Evolutionary conservation across 1,140 invertebrate genomes (phyloP), one percentile per base, ranked within the genome.

Genomic region (Trichonephila clavipes): DNA sequence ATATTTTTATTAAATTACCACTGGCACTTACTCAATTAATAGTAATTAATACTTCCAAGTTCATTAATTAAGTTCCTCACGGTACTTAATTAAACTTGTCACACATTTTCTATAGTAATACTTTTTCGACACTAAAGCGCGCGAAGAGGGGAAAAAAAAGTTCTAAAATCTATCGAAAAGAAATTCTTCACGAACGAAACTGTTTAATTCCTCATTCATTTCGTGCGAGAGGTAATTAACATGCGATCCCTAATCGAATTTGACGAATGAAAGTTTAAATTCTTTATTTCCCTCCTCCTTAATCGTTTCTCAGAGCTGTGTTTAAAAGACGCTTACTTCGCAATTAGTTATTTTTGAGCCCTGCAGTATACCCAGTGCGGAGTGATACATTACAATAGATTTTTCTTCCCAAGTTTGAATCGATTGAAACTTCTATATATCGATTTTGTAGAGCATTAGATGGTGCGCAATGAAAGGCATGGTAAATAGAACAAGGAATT

Each of bases 131-230:
- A 40, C n/a, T 51, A 10, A 51, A 51, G 34, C 28, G 24, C 1
- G 24, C 28, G 28, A 34, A 12, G 28, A 88, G 14, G 10, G 21
- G 7, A 87, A 88, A 88, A 88, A 40, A 3, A 16, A 69, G 21
- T 10, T 24, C 66, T 69, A 69, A 77, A 18, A 16, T 83, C 0
- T n/a, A 28, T 5, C 14, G 72, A 69, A 69, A 88, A 66, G 24
- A 44, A 88, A 69, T 69, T 40, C 12, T 72, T 72, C 40, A 24
- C 28, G 14, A n/a, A 24, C 51, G 58, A 82, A 90, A 90, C 88
- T 82, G n/a, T 90, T 90, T 90, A 90, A 90, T 81, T 62, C 61
- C 77, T 28, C 88, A 81, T 77, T 90, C 51, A 51, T 81, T n/a
- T 88, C 64, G 44, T 21, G 87, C 28, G 61, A 21, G 34, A 40